These are phyloP conservation scores for Nemotelus pantherinus DNA, from an alignment of 2,888 invertebrate species.

Conservation along the genomic window DNA sequence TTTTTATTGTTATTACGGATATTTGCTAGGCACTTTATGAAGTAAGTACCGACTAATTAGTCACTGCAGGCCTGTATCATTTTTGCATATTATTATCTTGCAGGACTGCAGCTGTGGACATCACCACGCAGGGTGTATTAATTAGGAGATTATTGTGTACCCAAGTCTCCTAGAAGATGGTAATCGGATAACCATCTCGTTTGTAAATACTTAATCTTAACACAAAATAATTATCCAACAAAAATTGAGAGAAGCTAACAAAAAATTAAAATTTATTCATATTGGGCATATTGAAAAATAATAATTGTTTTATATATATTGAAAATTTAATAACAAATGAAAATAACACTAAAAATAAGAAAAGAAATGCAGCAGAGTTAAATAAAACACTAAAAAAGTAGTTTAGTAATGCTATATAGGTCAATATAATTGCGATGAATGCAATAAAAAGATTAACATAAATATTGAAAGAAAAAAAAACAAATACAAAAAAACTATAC, in stretches of 20 bases:
- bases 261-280: background rate
- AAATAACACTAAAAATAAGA: background rate
- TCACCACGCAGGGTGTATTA: conserved; percentile 65
- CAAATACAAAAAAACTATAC: conserved; percentile 35
- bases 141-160: conserved; percentile 63
- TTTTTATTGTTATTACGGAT: conserved; percentile 53
- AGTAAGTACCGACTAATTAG: conserved; percentile 56
- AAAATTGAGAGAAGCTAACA: background rate
- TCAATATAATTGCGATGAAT: conserved; percentile 16
- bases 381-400: conserved; percentile 3
- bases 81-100: conserved; percentile 1
- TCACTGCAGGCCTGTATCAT: background rate
- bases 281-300: conserved; percentile 15
- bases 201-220: conserved; percentile 45
- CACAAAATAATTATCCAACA: conserved; percentile 57
- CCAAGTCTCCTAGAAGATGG: conserved; percentile 63
- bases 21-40: conserved; percentile 65
- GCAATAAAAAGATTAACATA: background rate
- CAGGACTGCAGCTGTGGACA: conserved; percentile 65
- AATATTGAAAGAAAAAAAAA: conserved; percentile 4
- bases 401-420: conserved; percentile 12
- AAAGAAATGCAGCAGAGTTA: background rate
- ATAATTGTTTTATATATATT: conserved; percentile 52
- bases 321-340: conserved; percentile 42
- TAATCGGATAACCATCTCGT: conserved; percentile 62